Evolutionary conservation across 2,113 vertebrate species (phyloP).

Genomic region (Nansenia antarctica): DNA sequence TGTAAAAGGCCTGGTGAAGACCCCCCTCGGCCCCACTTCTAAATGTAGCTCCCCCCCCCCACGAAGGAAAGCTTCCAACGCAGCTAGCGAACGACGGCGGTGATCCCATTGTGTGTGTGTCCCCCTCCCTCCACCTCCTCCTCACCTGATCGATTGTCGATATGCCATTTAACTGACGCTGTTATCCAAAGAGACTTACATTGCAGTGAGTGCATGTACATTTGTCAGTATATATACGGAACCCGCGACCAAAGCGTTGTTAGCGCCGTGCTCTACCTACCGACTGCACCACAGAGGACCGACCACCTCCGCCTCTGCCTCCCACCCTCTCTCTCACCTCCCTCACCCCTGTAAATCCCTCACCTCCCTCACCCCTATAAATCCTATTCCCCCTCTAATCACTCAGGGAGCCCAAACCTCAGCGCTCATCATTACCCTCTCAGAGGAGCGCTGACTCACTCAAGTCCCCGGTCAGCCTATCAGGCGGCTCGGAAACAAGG

Average conservation of each 20-base stretch:
- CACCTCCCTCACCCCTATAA: not conserved
- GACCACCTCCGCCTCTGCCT: not conserved
- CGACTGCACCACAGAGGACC: too few relatives aligned
- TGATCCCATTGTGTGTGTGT: too few relatives aligned
- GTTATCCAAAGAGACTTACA: too few relatives aligned
- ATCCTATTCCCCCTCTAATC: not conserved
- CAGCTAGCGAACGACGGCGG: too few relatives aligned
- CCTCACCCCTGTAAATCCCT: not conserved
- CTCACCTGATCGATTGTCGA: too few relatives aligned
- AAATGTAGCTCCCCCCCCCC: not conserved
- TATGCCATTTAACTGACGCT: not conserved
- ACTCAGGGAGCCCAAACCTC: not conserved
- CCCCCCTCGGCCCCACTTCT: not conserved
- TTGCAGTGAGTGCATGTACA: too few relatives aligned
- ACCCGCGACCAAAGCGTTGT: too few relatives aligned
- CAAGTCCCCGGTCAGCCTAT: not conserved
- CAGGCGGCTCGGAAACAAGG: not conserved
- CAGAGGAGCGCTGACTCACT: not conserved
- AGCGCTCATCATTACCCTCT: not conserved
- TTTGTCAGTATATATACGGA: too few relatives aligned
- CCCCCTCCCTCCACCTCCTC: too few relatives aligned
- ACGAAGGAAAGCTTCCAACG: too few relatives aligned
- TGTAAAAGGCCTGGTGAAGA: slow-evolving; percentile 44
- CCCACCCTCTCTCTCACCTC: not conserved
- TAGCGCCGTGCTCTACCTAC: too few relatives aligned